phyloP scores from a whole-genome alignment of 2,113 vertebrate species.

The Anolis sagrei region DNA sequence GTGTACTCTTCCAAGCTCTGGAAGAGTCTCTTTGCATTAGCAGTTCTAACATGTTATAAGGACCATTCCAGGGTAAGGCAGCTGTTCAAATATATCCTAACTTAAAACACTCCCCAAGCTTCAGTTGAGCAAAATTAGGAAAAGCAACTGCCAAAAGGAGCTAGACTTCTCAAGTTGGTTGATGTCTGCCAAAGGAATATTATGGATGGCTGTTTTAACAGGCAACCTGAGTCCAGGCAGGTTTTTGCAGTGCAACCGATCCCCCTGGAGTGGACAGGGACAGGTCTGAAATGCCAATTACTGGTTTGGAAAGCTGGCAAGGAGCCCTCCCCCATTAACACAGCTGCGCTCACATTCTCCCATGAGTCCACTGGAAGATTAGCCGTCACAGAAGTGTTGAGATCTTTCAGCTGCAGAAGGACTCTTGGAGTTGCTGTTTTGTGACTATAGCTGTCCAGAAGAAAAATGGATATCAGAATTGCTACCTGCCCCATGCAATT shows the following conservation, averaged over 20 bases:
- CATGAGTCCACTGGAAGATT: not conserved
- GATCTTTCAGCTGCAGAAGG: not conserved
- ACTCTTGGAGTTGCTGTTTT: not conserved
- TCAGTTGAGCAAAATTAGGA: not conserved
- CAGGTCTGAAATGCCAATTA: not conserved
- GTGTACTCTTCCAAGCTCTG: not conserved
- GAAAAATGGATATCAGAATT: no score
- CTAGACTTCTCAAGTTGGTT: not conserved
- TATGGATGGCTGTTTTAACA: not conserved
- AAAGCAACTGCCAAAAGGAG: not conserved
- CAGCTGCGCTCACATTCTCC: not conserved
- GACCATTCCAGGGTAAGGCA: not conserved
- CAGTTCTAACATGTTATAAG: not conserved
- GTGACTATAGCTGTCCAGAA: no score
- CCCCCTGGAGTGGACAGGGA: not conserved
- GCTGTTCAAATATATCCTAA: constrained; percentile 7
- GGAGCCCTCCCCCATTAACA: not conserved
- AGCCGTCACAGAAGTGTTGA: no score
- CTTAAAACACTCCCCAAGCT: not conserved
- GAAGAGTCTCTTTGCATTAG: not conserved
- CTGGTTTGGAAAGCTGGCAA: not conserved
- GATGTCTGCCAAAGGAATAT: not conserved
- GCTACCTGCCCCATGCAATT: no score
- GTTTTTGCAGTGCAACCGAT: not conserved
- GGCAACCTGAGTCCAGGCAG: not conserved